A percentile compares a stretch with the other conserved stretches of the same genome.
Conservation (phyloP, 2,113 vertebrate genomes). For the Boleophthalmus pectinirostris region DNA sequence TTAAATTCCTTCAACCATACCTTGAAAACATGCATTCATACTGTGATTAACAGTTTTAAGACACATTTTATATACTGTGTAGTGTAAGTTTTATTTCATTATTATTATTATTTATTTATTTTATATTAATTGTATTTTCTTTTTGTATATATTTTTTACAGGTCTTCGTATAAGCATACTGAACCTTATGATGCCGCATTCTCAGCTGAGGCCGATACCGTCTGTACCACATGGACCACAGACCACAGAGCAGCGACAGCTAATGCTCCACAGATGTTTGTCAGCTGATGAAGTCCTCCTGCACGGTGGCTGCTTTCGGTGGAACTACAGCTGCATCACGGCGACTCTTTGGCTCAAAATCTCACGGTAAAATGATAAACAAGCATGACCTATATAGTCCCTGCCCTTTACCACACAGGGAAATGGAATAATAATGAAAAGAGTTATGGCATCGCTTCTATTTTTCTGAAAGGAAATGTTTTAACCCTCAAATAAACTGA, state of each 20-base stretch:
- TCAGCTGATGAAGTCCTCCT: slow-evolving; percentile 55
- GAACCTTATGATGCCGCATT: slow-evolving; percentile 52
- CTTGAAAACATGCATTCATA: too few species aligned
- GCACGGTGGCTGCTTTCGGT: slow-evolving; percentile 42
- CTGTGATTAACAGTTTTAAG: too few species aligned
- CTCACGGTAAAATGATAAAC: slow-evolving; percentile 49
- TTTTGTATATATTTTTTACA: background rate
- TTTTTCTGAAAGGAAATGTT: background rate
- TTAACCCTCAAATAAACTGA: slow-evolving; percentile 52
- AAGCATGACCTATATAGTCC: slow-evolving; percentile 52
- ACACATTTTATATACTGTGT: too few species aligned
- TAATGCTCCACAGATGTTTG: slow-evolving; percentile 71
- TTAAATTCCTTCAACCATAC: too few species aligned
- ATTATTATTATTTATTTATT: background rate
- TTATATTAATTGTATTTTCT: background rate
- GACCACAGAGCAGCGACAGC: slow-evolving; percentile 50
- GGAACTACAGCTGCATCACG: slow-evolving; percentile 51
- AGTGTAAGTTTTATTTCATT: background rate
- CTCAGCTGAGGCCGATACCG: slow-evolving; percentile 33
- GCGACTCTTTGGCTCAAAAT: slow-evolving; percentile 32
- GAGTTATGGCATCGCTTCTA: slow-evolving; percentile 11
- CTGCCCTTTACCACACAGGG: background rate
- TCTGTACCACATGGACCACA: slow-evolving; percentile 38
- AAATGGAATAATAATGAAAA: slow-evolving; percentile 14
- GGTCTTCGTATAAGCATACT: background rate